Conservation (phyloP, 2,797 vertebrate genomes). For the Ispidina picta region DNA sequence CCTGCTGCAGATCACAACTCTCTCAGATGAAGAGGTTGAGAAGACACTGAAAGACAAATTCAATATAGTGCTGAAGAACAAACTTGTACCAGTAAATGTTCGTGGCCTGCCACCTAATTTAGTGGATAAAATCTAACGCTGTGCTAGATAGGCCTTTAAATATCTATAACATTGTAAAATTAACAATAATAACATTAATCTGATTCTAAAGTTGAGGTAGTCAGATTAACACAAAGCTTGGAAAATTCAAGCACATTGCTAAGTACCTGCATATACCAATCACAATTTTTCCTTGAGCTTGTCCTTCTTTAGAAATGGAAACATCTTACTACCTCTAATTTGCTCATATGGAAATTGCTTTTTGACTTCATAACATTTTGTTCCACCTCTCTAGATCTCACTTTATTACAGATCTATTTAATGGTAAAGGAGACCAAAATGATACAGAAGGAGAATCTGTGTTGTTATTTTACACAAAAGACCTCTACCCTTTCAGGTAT, state of each 20-base stretch:
- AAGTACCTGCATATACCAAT: background rate
- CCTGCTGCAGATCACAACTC: slow-evolving; percentile 76
- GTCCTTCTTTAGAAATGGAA: background rate
- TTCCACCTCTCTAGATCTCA: background rate
- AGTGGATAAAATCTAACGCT: background rate
- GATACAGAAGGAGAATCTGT: background rate
- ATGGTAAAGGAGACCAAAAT: background rate
- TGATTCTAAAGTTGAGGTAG: background rate
- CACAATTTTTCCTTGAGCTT: background rate
- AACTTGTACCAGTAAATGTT: slow-evolving; percentile 72
- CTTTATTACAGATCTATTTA: background rate
- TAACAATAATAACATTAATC: background rate
- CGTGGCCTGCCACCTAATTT: slow-evolving; percentile 58
- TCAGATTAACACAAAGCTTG: background rate
- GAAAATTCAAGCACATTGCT: background rate
- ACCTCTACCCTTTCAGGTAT: background rate
- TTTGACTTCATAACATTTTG: slow-evolving; percentile 10
- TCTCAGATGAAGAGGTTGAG: slow-evolving; percentile 82
- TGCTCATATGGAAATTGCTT: background rate
- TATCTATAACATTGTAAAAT: background rate
- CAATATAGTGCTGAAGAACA: slow-evolving; percentile 76
- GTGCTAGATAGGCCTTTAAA: background rate
- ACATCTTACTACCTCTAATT: background rate
- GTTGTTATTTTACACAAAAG: background rate
- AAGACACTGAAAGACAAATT: slow-evolving; percentile 82